Evolutionary conservation across 1,140 invertebrate genomes (phyloP).

Genomic region (Aphaenogaster ashmeadi): DNA sequence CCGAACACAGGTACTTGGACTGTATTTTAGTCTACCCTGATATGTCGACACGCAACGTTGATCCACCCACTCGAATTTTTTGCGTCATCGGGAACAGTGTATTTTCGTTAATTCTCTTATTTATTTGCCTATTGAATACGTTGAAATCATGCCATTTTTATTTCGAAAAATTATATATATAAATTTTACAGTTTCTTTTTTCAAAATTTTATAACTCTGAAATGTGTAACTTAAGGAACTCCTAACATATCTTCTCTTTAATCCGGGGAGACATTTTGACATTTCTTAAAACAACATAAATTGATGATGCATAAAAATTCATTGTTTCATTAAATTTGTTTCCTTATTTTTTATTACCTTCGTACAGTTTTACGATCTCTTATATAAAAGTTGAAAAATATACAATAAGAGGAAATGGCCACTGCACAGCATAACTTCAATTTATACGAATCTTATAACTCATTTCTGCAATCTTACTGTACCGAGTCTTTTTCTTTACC

Average conservation of each 20-base stretch:
- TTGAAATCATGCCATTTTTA: background rate
- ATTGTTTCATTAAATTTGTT: background rate
- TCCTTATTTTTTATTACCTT: background rate
- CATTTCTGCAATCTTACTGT: slow-evolving; percentile 17
- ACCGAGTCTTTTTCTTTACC: slow-evolving; percentile 27
- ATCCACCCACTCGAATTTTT: background rate
- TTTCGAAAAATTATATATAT: background rate
- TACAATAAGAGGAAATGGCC: background rate
- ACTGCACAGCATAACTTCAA: too few species aligned
- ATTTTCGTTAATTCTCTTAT: background rate
- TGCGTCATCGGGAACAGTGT: background rate
- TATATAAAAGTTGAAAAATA: background rate
- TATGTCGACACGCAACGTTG: slow-evolving; percentile 9
- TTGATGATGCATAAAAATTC: background rate
- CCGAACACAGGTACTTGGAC: background rate
- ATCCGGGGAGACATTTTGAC: background rate
- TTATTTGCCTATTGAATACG: background rate
- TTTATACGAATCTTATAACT: slow-evolving; percentile 27
- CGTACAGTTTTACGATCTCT: background rate
- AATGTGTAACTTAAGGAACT: background rate
- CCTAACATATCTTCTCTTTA: background rate
- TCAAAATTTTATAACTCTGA: background rate
- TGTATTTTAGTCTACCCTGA: slow-evolving; percentile 20
- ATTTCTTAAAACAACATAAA: background rate
- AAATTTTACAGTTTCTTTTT: background rate